Base-by-base conservation (phyloP, 1,140 invertebrate genomes). In the Drosophila oshimai region DNA sequence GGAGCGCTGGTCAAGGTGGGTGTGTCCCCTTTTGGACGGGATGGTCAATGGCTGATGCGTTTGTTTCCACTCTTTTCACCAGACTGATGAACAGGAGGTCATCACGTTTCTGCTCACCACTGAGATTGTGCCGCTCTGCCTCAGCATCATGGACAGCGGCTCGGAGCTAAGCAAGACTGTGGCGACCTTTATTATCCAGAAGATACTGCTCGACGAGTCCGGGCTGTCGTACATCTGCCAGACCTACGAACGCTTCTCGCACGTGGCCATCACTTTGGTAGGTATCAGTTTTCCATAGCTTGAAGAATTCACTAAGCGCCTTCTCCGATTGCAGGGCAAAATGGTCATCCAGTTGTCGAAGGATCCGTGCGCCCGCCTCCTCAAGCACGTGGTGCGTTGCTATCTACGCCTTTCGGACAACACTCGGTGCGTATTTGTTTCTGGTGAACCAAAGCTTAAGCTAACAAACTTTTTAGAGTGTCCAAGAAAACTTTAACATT, bases 51-150 rank as follows among this genome's bases (percentile, higher is more conserved):
- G 3, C n/a, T 15, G 9, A 49, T 33, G 4, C n/a, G n/a, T n/a
- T n/a, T n/a, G 1, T n/a, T 37, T 2, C 17, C 9, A n/a, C 4
- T 26, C 6, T 2, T 15, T 10, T n/a, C 41, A 2, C 0, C 86
- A 96, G 95, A 99, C 98, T 72, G 98, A 99, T 93, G 98, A 99
- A 92, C 97, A 98, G 92, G 98, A 99, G 92, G 98, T 99, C 0
- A 99, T 99, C n/a, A 99, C 98, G 41, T 99, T 99, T 90, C 92
- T 99, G 1, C 93, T 99, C 13, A 99, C 98, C 2, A 99, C 99
- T 6, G 99, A 99, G 93, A 99, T 97, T 28, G 99, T 99, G 86
- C 99, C 99, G 0, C 92, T 99, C 0, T 99, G 99, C 91, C 92
- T 99, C 33, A 93, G 98, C 54, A 99, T 99, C 39, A 99, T 99